These are phyloP conservation scores for Sesia apiformis DNA, from an alignment of 2,888 invertebrate species.

Conservation along the genomic window DNA sequence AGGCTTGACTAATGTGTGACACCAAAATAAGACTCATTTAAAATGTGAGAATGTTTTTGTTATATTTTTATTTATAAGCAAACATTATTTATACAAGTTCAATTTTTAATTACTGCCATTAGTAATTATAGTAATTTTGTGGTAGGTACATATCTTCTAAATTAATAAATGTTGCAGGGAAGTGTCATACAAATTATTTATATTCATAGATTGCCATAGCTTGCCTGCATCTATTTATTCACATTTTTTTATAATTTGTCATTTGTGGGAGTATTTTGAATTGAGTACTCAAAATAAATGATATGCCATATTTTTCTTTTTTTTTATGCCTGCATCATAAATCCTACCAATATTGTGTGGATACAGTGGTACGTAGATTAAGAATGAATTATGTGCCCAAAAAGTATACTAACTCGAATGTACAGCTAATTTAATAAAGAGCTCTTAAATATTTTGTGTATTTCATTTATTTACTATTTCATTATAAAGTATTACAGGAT, in stretches of 20 bases:
- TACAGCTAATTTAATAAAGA: conserved; percentile 75
- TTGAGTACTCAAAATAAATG: conserved; percentile 70
- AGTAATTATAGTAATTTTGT: conserved; percentile 53
- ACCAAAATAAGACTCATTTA: conserved; percentile 71
- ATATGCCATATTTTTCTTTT: conserved; percentile 72
- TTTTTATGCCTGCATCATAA: conserved; percentile 59
- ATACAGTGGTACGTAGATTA: conserved; percentile 61
- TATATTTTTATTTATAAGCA: conserved; percentile 70
- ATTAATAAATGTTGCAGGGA: conserved; percentile 62
- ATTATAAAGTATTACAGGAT: no score
- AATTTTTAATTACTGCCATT: conserved; percentile 68
- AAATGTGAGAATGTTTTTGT: conserved; percentile 67
- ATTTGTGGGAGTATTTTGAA: conserved; percentile 65
- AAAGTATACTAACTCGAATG: conserved; percentile 75
- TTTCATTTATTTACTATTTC: conserved; percentile 10
- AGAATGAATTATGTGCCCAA: conserved; percentile 72
- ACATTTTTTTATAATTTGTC: conserved; percentile 51
- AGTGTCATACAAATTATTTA: conserved; percentile 66
- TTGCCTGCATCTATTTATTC: conserved; percentile 73
- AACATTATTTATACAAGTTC: conserved; percentile 66
- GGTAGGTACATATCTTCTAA: conserved; percentile 44
- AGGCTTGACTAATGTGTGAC: conserved; percentile 72
- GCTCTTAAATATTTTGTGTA: conserved; percentile 48
- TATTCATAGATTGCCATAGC: conserved; percentile 67
- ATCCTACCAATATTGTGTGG: conserved; percentile 52